phyloP scores from a whole-genome alignment of 2,113 vertebrate genomes.

The Periophthalmodon schlosseri region DNA sequence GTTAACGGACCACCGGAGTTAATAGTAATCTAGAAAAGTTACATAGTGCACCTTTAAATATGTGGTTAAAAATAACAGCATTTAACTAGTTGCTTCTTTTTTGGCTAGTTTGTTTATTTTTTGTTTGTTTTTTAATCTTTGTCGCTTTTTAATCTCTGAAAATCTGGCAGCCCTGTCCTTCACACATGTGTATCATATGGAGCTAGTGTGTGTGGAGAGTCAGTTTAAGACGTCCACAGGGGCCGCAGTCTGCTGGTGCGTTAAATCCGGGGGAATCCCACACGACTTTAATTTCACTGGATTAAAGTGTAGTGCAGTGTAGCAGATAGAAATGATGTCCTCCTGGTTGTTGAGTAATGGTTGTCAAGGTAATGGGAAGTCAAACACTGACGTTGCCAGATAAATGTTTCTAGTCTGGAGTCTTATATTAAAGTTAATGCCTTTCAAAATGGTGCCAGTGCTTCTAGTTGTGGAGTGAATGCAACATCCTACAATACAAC shows the following conservation, averaged over 20 bases:
- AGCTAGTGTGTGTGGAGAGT: not conserved
- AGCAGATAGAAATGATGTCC: not conserved
- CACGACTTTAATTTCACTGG: not conserved
- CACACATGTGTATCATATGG: not conserved
- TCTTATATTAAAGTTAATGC: not conserved
- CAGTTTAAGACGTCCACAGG: not conserved
- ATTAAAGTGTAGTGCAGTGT: conserved; percentile 17
- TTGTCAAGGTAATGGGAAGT: not conserved
- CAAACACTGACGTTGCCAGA: not conserved
- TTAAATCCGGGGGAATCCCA: not conserved
- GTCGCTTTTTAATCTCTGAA: too few relatives aligned
- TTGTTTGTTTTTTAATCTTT: too few relatives aligned
- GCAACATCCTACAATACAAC: too few relatives aligned
- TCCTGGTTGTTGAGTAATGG: conserved; percentile 14
- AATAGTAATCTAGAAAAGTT: too few relatives aligned
- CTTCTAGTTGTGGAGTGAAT: not conserved
- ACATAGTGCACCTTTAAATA: too few relatives aligned
- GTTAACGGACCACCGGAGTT: too few relatives aligned
- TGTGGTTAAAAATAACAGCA: too few relatives aligned
- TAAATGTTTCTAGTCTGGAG: not conserved
- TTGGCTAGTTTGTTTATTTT: too few relatives aligned
- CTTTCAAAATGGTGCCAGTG: not conserved
- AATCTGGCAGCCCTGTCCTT: not conserved
- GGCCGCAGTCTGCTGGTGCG: not conserved
- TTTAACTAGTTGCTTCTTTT: too few relatives aligned